phyloP scores from a whole-genome alignment of 1,140 invertebrate species.

The Drosophila punjabiensis region DNA sequence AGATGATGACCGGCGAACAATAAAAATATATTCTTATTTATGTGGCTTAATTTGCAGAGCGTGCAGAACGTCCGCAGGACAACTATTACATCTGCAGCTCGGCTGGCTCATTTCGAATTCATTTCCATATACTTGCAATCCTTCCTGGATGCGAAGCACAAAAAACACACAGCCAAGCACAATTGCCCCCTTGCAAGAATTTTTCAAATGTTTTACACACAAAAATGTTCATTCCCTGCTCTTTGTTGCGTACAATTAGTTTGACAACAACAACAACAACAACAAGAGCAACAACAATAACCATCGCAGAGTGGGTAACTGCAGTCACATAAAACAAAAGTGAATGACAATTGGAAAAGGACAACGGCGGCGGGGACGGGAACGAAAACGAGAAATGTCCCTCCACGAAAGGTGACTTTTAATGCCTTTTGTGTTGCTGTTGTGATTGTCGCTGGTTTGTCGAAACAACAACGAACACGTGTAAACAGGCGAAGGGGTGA shows the following conservation, averaged over 20 bases:
- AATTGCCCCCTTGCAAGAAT: conserved; percentile 77
- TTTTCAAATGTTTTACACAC: conserved; percentile 79
- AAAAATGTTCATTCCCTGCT: conserved; percentile 55
- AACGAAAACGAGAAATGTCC: conserved; percentile 32
- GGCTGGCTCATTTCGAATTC: conserved; percentile 56
- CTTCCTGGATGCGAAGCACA: conserved; percentile 18
- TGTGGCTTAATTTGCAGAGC: conserved; percentile 78
- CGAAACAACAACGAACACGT: conserved; percentile 52
- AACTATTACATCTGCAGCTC: conserved; percentile 24
- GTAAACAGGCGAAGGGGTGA: conserved; percentile 30
- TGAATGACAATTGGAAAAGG: conserved; percentile 79
- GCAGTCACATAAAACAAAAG: conserved; percentile 78
- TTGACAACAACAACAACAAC: conserved; percentile 62
- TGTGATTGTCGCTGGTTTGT: conserved; percentile 77
- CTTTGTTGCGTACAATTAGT: conserved; percentile 83
- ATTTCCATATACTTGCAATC: conserved; percentile 55
- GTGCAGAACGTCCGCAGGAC: conserved; percentile 64
- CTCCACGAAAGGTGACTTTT: conserved; percentile 78
- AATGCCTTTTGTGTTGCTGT: conserved; percentile 73
- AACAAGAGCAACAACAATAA: conserved; percentile 8
- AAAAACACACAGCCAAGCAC: conserved; percentile 51
- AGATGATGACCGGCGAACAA: conserved; percentile 38
- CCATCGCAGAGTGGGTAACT: conserved; percentile 40
- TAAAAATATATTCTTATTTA: conserved; percentile 82
- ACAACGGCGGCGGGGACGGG: conserved; percentile 37